Base-by-base conservation (phyloP, 2,888 invertebrate genomes). In the Chloroclysta siterata region DNA sequence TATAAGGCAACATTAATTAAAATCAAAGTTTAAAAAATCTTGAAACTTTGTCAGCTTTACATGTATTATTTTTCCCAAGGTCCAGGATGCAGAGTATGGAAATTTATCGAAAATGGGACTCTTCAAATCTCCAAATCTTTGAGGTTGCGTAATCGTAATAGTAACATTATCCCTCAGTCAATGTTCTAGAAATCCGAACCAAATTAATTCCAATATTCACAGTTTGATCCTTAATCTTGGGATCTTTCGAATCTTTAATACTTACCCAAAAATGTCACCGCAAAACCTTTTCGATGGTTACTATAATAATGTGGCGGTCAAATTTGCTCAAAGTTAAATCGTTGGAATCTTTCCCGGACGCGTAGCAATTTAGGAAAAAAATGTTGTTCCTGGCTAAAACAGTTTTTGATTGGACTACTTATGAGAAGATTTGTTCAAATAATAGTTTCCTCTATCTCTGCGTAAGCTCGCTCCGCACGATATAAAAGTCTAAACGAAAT, bases 401-500 rank as follows among this genome's bases (percentile, higher is more conserved):
- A 52, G 44, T 22, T 59, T 60, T 51, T 36, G 53, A 57, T 17
- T 57, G 50, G 11, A 51, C 15, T 47, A 53, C n/a, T n/a, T 39
- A 68, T 60, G 57, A 44, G 52, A 58, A 68, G 52, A 60, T 57
- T 61, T 52, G 44, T 52, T 60, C 47, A 55, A 55, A 48, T 28
- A 60, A 52, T 61, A 36, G 44, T 60, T 65, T 63, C 61, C 56
- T 60, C 46, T 33, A 56, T 60, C 36, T 57, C 55, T 65, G 53
- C 55, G 61, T 58, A 47, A 60, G 13, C 42, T 62, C 64, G 56
- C 64, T 68, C 63, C 47, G 61, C 63, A 68, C 68, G 66, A 68
- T 72, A 63, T 69, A 65, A 68, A 69, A 57, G 53, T 66, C 57
- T 61, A 64, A 72, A 70, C 62, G 67, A 63, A 72, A 70, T 72